Percentiles rank a stretch among this genome's conserved stretches.
These are phyloP conservation scores for Pteropus rufus DNA, from an alignment of 2,797 vertebrate species.

Conservation along the genomic window DNA sequence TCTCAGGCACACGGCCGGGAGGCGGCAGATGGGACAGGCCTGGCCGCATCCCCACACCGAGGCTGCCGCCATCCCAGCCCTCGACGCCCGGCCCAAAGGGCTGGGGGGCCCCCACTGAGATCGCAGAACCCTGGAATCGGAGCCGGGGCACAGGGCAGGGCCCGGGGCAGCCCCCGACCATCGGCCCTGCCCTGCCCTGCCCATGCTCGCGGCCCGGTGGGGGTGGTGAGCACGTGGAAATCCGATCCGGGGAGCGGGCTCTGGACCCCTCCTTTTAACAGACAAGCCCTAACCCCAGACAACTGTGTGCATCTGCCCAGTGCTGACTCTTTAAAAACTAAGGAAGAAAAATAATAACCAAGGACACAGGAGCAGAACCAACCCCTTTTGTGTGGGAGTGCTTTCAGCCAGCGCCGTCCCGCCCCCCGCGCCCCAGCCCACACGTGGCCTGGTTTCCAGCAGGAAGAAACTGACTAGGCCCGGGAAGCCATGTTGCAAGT, in stretches of 20 bases:
- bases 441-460: not conserved
- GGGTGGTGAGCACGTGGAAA: rapidly evolving
- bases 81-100: not conserved
- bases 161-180: not conserved
- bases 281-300: rapidly evolving
- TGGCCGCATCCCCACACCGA: not conserved
- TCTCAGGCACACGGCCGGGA: rapidly evolving
- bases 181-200: rapidly evolving
- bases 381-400: rapidly evolving
- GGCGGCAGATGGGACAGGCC: rapidly evolving
- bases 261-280: not conserved
- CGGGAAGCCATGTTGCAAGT: rapidly evolving
- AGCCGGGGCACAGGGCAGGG: not conserved
- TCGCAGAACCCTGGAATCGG: not conserved
- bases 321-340: not conserved
- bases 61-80: not conserved
- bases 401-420: not conserved
- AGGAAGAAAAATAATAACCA: too few species aligned
- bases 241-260: not conserved
- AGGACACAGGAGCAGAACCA: not conserved
- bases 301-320: not conserved
- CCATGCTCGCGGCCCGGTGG: not conserved
- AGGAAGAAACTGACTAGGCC: not conserved
- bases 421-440: not conserved
- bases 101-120: not conserved